Evolutionary conservation across 1,140 invertebrate species (phyloP), one percentile per base, ranked within the genome.

Genomic region (Heliconius hewitsoni): DNA sequence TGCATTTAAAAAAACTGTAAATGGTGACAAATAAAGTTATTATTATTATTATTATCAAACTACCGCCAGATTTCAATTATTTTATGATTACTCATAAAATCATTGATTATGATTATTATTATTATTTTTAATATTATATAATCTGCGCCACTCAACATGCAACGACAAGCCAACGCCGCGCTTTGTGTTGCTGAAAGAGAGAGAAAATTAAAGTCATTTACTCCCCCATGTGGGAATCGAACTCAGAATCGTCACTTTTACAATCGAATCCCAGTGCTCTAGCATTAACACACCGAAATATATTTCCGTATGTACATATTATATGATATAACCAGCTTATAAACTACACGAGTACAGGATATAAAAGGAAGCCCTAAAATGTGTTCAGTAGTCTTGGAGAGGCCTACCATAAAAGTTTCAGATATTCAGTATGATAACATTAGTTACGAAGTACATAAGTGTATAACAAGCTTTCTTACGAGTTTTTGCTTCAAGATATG

Each of bases 361-460:
- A 66, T 66, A 66, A 66, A 66, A 66, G 27, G 13, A 30, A 30
- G 8, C 60, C 3, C 60, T 66, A 9, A 66, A 66, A 66, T 66
- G 30, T 66, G 60, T 66, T 66, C 60, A 66, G 60, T 30, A 27
- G 11, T 18, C 27, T 66, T 1, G 13, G 27, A 66, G 60, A 66
- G 13, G 72, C 77, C 77, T 79, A 72, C 74, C 73, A 79, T 74
- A 80, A 71, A 80, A 80, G 60, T 76, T 80, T 80, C 74, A 76
- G 66, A 30, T 80, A 80, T 80, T 76, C 79, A 42, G 39, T 73
- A 50, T 71, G 23, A 75, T 79, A 79, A 79, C 78, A 79, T 79
- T 79, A 74, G 72, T 79, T 74, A 71, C 78, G 39, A 66, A 34
- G 70, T 79, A 50, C 73, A 30, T 66, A 71, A 71, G 55, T 34